phyloP scores from a whole-genome alignment of 53 echinoderm and acorn worm genomes.

The Hippasteria phrygiana region DNA sequence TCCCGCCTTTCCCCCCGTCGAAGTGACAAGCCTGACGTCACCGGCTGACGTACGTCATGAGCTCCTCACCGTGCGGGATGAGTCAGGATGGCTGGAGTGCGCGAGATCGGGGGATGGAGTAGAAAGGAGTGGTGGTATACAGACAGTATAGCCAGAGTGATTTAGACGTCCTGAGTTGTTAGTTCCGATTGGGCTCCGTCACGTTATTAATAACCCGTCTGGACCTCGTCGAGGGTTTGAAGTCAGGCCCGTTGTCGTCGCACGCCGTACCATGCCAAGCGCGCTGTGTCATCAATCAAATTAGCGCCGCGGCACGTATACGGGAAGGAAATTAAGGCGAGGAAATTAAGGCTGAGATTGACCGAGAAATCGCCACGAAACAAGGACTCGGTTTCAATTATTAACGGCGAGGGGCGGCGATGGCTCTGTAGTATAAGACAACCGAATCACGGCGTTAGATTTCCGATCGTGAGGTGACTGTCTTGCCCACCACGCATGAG shows the following conservation, averaged over 20 bases:
- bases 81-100: background rate
- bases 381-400: background rate
- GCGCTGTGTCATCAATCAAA: constrained; percentile 39
- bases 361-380: constrained; percentile 23
- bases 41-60: background rate
- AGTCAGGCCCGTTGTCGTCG: constrained; percentile 27
- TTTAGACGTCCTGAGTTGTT: constrained; percentile 7
- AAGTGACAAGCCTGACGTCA: constrained; percentile 23
- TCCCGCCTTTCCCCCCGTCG: background rate
- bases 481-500: too few species aligned
- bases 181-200: constrained; percentile 35
- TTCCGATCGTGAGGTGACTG: background rate
- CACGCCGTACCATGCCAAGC: too few species aligned
- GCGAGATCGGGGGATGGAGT: background rate
- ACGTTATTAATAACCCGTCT: constrained; percentile 7
- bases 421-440: background rate
- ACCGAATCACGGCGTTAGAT: too few species aligned
- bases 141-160: background rate
- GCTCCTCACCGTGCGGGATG: background rate
- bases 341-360: background rate
- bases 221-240: background rate
- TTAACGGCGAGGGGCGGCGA: background rate
- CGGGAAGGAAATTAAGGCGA: background rate
- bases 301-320: background rate
- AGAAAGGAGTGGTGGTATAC: background rate